A percentile compares a stretch with the other conserved stretches of the same genome.
Conservation (phyloP, 2,888 invertebrate genomes). For the Eucera pruinosa region DNA sequence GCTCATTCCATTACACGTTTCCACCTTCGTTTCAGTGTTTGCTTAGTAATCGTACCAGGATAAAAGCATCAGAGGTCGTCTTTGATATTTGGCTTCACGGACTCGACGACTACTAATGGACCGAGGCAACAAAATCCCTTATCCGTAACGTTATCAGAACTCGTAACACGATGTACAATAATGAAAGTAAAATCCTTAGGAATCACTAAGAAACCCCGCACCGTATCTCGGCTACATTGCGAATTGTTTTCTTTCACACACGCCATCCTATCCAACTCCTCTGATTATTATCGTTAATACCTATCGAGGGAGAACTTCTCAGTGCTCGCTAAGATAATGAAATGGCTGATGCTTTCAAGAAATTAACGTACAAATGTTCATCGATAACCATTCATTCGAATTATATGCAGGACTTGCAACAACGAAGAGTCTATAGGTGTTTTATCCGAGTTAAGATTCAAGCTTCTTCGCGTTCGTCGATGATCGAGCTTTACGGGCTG, state of each 20-base stretch:
- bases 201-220: conserved; percentile 10
- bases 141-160: conserved; percentile 23
- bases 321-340: neutral
- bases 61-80: neutral
- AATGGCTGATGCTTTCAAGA: conserved; percentile 10
- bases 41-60: neutral
- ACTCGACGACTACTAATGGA: conserved; percentile 26
- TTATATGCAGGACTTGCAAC: neutral
- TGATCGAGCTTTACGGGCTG: neutral
- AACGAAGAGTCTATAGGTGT: neutral
- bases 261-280: neutral
- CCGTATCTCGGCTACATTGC: neutral
- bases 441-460: neutral
- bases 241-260: neutral
- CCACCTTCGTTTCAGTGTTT: too few relatives aligned
- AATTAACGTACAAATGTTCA: neutral
- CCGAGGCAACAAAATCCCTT: conserved; percentile 39
- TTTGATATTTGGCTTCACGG: conserved; percentile 17
- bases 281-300: conserved; percentile 11
- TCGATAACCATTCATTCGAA: conserved; percentile 18
- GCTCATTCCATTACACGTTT: too few relatives aligned
- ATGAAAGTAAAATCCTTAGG: conserved; percentile 43
- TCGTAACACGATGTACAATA: conserved; percentile 2
- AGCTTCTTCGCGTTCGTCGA: neutral
- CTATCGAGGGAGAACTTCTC: neutral